Percentiles rank a stretch among this genome's conserved stretches.
These are phyloP conservation scores for Ceratothoa steindachneri DNA, from an alignment of 2,888 invertebrate species.

Conservation along the genomic window DNA sequence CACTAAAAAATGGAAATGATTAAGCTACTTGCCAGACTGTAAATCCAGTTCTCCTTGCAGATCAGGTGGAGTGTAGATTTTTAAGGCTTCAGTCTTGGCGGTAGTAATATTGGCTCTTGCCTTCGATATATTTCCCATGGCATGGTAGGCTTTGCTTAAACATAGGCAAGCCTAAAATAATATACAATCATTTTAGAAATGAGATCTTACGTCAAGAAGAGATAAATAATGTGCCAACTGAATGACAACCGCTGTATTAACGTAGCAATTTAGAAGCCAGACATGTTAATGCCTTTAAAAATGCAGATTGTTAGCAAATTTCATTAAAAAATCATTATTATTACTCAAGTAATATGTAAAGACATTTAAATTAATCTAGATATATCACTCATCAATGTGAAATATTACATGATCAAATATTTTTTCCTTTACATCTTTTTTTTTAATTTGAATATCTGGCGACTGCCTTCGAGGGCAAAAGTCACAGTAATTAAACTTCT, in stretches of 20 bases:
- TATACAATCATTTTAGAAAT: not conserved
- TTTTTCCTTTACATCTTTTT: too few relatives aligned
- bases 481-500: too few relatives aligned
- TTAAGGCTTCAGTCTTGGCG: constrained; percentile 37
- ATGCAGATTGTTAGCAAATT: too few relatives aligned
- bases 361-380: too few relatives aligned
- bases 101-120: constrained; percentile 33
- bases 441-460: too few relatives aligned
- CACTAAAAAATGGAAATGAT: too few relatives aligned
- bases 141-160: constrained; percentile 30
- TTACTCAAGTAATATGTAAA: too few relatives aligned
- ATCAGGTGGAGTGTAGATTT: constrained; percentile 38
- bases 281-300: too few relatives aligned
- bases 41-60: constrained; percentile 36
- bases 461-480: too few relatives aligned
- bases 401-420: too few relatives aligned
- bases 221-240: not conserved
- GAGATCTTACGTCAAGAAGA: not conserved
- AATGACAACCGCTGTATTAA: not conserved
- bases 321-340: too few relatives aligned
- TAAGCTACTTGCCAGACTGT: constrained; percentile 27
- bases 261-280: not conserved
- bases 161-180: constrained; percentile 30
- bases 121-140: constrained; percentile 34
- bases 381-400: too few relatives aligned